Evolutionary conservation across 2,888 invertebrate genomes (phyloP), one percentile per base, ranked within the genome.

Genomic region (Drosophila birchii): DNA sequence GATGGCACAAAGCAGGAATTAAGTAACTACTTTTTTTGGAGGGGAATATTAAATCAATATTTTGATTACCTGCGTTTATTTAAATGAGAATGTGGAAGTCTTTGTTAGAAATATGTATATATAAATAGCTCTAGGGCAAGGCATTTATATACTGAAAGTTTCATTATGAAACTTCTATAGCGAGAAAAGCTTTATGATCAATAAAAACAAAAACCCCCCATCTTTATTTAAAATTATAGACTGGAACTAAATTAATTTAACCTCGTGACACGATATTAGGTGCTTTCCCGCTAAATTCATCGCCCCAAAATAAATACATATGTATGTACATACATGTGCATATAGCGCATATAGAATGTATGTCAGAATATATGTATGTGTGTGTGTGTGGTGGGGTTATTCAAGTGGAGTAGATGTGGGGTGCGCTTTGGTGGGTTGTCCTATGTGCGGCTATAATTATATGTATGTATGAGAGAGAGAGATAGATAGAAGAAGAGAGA

Each of bases 351-450:
- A 57, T 18, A 36, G 39, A 53, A 53, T 49, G 44, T 54, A 41
- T 54, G 44, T 23, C 51, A 53, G 51, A 34, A 53, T 53, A 23
- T 53, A 53, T 38, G 8, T 29, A 26, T 71, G 73, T 75, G 39
- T 71, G 73, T 75, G 78, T 66, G 73, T 68, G 56, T 64, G 70
- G 61, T 81, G 60, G 71, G 68, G 63, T 81, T 75, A 57, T 53
- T 45, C 44, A 49, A 51, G 18, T 74, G 58, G 59, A 60, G 68
- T 54, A 51, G 34, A 34, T 41, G 67, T 54, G 36, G 44, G 34
- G 47, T 56, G 47, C 56, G 41, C 29, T 59, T 45, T 45, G 51
- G 58, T 69, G 57, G 68, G 51, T 55, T 41, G 43, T 47, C 51
- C 56, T 45, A 75, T 75, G 69, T 60, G 45, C 62, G 56, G 39